phyloP scores from a whole-genome alignment of 2,797 vertebrate genomes.

The Nasua narica region DNA sequence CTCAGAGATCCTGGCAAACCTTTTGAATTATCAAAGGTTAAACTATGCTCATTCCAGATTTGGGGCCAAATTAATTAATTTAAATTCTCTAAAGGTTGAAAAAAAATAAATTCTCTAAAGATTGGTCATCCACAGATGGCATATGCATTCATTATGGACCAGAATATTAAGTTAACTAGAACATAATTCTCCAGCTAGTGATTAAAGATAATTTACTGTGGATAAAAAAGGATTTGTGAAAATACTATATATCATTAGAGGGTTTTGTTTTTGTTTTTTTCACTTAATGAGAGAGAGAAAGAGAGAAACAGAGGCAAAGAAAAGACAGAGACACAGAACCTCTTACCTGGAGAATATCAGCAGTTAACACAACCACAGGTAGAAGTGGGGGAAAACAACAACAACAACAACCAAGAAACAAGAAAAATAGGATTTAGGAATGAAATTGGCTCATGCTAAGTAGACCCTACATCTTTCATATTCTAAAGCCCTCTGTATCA shows the following conservation, averaged over 20 bases:
- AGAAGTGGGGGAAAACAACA: background rate
- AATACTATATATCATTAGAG: constrained; percentile 3
- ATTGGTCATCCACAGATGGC: background rate
- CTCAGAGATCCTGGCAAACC: background rate
- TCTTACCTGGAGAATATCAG: constrained; percentile 7
- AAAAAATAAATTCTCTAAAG: constrained; percentile 19
- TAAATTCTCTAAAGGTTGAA: constrained; percentile 20
- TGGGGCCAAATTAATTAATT: constrained; percentile 22
- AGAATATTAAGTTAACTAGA: constrained; percentile 50
- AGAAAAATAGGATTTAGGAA: background rate
- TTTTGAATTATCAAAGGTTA: background rate
- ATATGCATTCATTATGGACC: constrained; percentile 28
- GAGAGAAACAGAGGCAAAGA: background rate
- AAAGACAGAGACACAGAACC: background rate
- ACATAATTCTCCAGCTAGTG: background rate
- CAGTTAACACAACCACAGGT: constrained; percentile 1
- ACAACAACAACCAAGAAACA: background rate
- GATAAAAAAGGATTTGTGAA: constrained; percentile 36
- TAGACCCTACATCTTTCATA: background rate
- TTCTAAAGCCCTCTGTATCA: background rate
- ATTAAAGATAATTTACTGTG: constrained; percentile 5
- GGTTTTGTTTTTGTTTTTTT: background rate
- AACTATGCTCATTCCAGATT: background rate
- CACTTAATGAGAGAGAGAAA: background rate
- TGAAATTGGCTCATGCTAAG: background rate